phyloP scores from a whole-genome alignment of 2,797 vertebrate genomes.

The Peromyscus eremicus region DNA sequence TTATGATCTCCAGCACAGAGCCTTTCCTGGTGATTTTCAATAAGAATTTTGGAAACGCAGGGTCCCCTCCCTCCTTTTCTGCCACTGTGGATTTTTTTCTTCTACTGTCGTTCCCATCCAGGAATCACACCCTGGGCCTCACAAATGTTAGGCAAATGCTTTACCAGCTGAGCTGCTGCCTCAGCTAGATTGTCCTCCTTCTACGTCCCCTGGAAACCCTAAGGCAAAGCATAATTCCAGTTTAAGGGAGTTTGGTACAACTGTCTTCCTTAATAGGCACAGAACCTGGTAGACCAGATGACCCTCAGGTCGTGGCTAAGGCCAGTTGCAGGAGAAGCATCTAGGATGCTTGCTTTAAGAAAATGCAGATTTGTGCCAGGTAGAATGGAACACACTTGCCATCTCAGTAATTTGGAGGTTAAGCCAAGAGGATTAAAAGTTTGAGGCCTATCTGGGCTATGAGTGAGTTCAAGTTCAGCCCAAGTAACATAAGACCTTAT shows the following conservation, averaged over 20 bases:
- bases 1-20: not conserved
- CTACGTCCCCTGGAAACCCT: not conserved
- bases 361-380: not conserved
- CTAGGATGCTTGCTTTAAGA: not conserved
- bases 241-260: not conserved
- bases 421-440: not conserved
- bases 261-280: not conserved
- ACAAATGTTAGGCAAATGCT: not conserved
- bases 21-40: slow-evolving; percentile 25
- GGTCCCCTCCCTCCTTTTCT: slow-evolving; percentile 25
- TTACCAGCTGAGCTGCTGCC: not conserved
- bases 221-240: not conserved
- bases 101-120: not conserved
- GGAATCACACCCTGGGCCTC: not conserved
- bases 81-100: not conserved
- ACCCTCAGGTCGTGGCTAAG: not conserved
- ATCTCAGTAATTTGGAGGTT: not conserved
- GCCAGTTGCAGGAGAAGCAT: not conserved
- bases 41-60: slow-evolving; percentile 27
- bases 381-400: not conserved
- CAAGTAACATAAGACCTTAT: not conserved
- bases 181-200: not conserved
- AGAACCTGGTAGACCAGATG: not conserved
- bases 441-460: too few species aligned
- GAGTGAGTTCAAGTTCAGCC: not conserved